A percentile compares a stretch with the other conserved stretches of the same genome.
These are phyloP conservation scores for Bothrops jararaca DNA, from an alignment of 2,113 vertebrate species.

Conservation along the genomic window DNA sequence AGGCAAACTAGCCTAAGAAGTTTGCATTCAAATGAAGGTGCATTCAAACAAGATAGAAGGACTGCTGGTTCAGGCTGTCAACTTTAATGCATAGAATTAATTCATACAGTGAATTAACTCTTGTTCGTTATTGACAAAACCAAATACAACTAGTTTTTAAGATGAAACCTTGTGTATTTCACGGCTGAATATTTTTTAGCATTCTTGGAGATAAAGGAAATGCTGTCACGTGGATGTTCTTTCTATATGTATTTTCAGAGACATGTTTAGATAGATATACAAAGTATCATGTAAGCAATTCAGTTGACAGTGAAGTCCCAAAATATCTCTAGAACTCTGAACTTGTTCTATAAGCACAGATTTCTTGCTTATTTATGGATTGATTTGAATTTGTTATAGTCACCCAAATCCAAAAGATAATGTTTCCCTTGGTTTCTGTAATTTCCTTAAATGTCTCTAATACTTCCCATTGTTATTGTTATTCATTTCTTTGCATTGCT, in stretches of 20 bases:
- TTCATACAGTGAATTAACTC: background rate
- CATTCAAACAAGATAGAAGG: background rate
- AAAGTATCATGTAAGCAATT: background rate
- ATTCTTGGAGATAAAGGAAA: background rate
- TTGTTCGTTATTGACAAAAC: background rate
- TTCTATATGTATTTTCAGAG: background rate
- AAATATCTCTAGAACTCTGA: background rate
- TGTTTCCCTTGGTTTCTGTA: background rate
- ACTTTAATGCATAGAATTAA: background rate
- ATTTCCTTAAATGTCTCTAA: background rate
- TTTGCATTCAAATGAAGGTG: fast-evolving
- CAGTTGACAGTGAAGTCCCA: background rate
- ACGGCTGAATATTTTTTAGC: background rate
- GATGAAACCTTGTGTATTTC: background rate
- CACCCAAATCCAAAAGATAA: background rate
- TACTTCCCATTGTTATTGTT: background rate
- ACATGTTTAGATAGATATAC: background rate
- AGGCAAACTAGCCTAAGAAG: fast-evolving
- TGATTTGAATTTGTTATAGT: background rate
- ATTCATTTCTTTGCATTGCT: background rate
- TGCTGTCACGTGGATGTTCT: background rate
- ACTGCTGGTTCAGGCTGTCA: background rate
- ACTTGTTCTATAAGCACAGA: background rate
- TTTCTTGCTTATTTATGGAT: background rate
- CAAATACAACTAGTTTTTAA: background rate